Percentiles rank a stretch among this genome's conserved stretches.
Conservation (phyloP, 2,888 invertebrate genomes). For the Drosophila emarginata region DNA sequence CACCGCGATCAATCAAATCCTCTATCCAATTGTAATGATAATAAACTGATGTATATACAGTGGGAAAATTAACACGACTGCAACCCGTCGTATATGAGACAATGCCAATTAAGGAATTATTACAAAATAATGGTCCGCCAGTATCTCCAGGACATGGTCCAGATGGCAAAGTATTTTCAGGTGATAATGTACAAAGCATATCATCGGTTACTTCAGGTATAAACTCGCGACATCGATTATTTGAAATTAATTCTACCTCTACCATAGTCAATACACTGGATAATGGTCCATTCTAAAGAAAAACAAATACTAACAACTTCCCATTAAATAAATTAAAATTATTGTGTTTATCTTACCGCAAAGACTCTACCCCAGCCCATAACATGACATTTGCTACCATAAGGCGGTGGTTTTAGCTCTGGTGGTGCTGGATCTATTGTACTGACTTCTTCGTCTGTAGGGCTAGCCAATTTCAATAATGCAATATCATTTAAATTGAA, state of each 20-base stretch:
- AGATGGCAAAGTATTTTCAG: not conserved
- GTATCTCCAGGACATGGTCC: slow-evolving; percentile 60
- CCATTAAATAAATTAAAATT: not conserved
- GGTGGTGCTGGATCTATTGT: slow-evolving; percentile 10
- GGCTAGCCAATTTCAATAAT: slow-evolving; percentile 27
- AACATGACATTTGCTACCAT: slow-evolving; percentile 36
- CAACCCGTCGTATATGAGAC: slow-evolving; percentile 58
- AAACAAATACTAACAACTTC: not conserved
- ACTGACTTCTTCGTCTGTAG: not conserved
- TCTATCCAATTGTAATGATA: slow-evolving; percentile 40
- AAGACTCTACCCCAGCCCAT: slow-evolving; percentile 61
- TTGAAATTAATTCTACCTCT: slow-evolving; percentile 16
- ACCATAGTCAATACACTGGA: not conserved
- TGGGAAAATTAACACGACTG: slow-evolving; percentile 30
- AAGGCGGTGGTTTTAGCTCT: slow-evolving; percentile 16
- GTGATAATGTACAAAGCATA: slow-evolving; percentile 30
- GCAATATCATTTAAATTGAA: slow-evolving; percentile 54
- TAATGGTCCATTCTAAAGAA: slow-evolving; percentile 48
- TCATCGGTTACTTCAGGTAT: slow-evolving; percentile 11
- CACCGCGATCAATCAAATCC: slow-evolving; percentile 32
- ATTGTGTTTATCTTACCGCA: slow-evolving; percentile 24
- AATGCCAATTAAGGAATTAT: slow-evolving; percentile 47
- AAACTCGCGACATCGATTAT: not conserved
- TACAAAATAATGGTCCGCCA: slow-evolving; percentile 58
- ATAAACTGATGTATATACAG: slow-evolving; percentile 46